Percentiles rank a stretch among this genome's conserved stretches.
These are phyloP conservation scores for Symphodus melops DNA, from an alignment of 2,113 vertebrate genomes.

Conservation along the genomic window DNA sequence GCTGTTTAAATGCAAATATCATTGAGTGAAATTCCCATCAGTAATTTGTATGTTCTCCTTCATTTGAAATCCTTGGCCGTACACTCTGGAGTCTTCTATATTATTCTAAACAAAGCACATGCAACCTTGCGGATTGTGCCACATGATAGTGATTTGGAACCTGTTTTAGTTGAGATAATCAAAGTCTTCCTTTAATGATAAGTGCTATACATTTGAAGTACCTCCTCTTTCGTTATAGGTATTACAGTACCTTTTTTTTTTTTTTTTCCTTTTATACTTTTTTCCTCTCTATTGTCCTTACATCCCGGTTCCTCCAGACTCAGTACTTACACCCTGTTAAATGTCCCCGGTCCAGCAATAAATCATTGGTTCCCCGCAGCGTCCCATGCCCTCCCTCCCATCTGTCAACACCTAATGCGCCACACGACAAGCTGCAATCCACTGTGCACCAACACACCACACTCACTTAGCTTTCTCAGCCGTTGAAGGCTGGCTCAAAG, in stretches of 20 bases:
- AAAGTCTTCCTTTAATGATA: slow-evolving; percentile 1
- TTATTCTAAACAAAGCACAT: not conserved
- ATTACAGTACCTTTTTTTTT: slow-evolving; percentile 45
- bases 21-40: slow-evolving; percentile 5
- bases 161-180: slow-evolving; percentile 14
- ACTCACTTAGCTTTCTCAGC: slow-evolving; percentile 62
- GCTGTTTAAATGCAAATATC: slow-evolving; percentile 34
- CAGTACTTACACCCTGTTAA: slow-evolving; percentile 71
- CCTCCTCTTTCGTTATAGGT: slow-evolving; percentile 10
- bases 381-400: slow-evolving; percentile 71
- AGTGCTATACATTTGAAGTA: not conserved
- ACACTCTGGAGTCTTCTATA: not conserved
- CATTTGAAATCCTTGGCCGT: not conserved
- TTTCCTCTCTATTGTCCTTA: slow-evolving; percentile 48
- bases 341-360: slow-evolving; percentile 69
- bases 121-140: not conserved
- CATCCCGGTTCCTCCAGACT: slow-evolving; percentile 62
- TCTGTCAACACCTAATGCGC: slow-evolving; percentile 80
- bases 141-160: not conserved
- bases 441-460: slow-evolving; percentile 64
- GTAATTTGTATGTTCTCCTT: slow-evolving; percentile 17
- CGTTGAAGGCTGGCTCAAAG: slow-evolving; percentile 52
- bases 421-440: slow-evolving; percentile 71
- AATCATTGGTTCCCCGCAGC: slow-evolving; percentile 76
- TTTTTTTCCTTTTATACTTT: slow-evolving; percentile 32